Conservation (phyloP, 2,113 vertebrate genomes). For the Hyperoodon ampullatus region DNA sequence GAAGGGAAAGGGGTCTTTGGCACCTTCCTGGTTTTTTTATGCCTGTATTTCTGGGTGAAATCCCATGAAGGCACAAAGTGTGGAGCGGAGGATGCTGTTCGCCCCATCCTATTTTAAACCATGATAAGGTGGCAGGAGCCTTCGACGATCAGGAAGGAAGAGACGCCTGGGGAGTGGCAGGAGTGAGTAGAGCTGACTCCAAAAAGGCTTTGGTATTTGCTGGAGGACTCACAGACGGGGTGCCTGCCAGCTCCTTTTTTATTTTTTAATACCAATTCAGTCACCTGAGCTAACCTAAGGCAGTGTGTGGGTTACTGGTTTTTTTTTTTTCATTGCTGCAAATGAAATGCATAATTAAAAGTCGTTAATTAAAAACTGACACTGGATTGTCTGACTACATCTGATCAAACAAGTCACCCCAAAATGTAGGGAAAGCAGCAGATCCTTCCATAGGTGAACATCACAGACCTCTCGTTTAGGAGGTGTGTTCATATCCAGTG, state of each 20-base stretch:
- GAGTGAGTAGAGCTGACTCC: background rate
- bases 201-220: background rate
- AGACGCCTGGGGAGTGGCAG: background rate
- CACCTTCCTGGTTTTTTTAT: background rate
- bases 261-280: slow-evolving; percentile 15
- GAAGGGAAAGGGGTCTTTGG: background rate
- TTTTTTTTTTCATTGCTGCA: slow-evolving; percentile 18
- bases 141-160: background rate
- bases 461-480: background rate
- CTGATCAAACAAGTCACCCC: slow-evolving; percentile 4
- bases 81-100: background rate
- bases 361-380: slow-evolving; percentile 18
- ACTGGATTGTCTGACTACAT: background rate
- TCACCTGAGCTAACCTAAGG: slow-evolving; percentile 17
- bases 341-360: slow-evolving; percentile 55
- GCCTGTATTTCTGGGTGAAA: slow-evolving; percentile 25
- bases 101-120: slow-evolving; percentile 40
- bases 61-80: background rate
- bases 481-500: accelerated
- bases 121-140: background rate
- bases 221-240: background rate
- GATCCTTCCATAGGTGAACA: too few species aligned
- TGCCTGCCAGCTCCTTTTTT: background rate
- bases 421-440: background rate
- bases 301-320: background rate